Conservation (phyloP, 2,113 vertebrate genomes). For the Elaphurus davidianus region DNA sequence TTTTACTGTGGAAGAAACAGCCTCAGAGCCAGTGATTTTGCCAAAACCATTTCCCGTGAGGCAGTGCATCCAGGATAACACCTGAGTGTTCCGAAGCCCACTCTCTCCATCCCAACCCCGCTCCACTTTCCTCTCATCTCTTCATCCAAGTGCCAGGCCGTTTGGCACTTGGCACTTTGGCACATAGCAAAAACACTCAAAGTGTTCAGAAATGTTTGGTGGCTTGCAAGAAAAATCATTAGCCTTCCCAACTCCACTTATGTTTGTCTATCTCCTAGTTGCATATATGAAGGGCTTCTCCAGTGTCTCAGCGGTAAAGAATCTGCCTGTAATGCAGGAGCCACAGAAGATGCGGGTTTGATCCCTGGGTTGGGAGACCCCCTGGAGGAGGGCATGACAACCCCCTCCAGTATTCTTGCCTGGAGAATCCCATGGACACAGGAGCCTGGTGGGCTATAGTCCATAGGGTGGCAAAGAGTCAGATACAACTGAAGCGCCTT, state of each 20-base stretch:
- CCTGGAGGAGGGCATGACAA: not conserved
- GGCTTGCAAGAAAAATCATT: not conserved
- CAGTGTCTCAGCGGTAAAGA: not conserved
- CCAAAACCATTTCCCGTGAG: not conserved
- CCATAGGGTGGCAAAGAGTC: not conserved
- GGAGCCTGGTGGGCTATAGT: not conserved
- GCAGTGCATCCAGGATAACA: not conserved
- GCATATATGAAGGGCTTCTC: not conserved
- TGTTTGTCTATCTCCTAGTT: rapidly evolving
- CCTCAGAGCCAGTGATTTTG: not conserved
- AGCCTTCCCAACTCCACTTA: not conserved
- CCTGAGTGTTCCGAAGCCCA: not conserved
- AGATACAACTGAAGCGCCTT: not conserved
- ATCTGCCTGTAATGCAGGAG: not conserved
- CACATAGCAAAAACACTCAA: not conserved
- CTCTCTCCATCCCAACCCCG: not conserved
- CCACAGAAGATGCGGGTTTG: not conserved
- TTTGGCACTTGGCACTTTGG: not conserved
- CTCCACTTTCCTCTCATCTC: not conserved
- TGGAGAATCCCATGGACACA: not conserved
- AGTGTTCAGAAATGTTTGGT: not conserved
- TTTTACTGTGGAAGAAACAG: not conserved
- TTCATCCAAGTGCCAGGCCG: not conserved
- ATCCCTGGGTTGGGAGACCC: not conserved
- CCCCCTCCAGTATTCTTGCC: not conserved